Conservation (phyloP, 2,888 invertebrate genomes). For the Catocala fraxini region DNA sequence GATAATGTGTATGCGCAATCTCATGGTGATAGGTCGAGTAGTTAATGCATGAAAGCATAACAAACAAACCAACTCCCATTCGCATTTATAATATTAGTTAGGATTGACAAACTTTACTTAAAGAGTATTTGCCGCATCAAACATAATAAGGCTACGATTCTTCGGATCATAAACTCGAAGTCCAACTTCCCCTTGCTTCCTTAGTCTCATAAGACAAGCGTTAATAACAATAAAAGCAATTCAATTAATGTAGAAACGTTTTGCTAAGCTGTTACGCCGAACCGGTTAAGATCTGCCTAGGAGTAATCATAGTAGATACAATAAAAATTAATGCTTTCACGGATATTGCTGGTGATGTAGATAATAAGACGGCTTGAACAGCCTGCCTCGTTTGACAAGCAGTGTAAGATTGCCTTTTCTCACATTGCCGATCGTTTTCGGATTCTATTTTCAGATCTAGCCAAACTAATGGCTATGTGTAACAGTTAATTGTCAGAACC, state of each 20-base stretch:
- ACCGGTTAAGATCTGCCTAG: conserved; percentile 5
- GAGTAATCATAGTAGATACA: conserved; percentile 9
- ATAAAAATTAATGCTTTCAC: conserved; percentile 21
- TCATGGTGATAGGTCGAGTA: no score
- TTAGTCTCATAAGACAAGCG: conserved; percentile 2
- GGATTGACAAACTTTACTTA: neutral
- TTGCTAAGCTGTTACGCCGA: conserved; percentile 9
- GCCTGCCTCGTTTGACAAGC: no score
- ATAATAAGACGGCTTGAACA: neutral
- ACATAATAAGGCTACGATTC: conserved; percentile 5
- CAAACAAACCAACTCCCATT: no score
- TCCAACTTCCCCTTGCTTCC: conserved; percentile 1
- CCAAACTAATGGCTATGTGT: no score
- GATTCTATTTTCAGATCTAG: no score
- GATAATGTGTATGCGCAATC: no score
- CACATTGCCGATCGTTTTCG: no score
- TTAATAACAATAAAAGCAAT: conserved; percentile 19
- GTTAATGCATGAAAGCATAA: no score
- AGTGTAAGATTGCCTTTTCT: no score
- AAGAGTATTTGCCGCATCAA: conserved; percentile 9
- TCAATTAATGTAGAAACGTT: conserved; percentile 22
- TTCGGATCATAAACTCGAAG: neutral
- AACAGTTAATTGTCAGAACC: no score
- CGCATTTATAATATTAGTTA: no score
- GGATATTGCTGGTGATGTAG: neutral